Base-by-base conservation (phyloP, 2,797 vertebrate species). In the Myotis vivesi region DNA sequence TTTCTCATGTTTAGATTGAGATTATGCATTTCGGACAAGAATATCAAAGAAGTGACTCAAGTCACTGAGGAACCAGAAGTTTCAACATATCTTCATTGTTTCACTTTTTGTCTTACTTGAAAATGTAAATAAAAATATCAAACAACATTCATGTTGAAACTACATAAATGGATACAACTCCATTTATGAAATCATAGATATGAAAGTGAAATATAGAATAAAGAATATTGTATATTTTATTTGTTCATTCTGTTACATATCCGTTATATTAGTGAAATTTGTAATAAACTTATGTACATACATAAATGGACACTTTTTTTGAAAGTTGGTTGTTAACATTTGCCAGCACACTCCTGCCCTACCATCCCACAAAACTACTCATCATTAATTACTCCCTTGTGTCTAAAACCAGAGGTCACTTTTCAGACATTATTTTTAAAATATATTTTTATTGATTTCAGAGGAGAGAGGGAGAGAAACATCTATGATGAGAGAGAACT, bases 61-160 rank as follows among this genome's bases (percentile, higher is more conserved):
- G n/a, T 76, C 89, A 66, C 23, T 72, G 76, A 59, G 51, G 44
- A 80, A 77, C 4, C 25, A 72, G 30, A 87, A 16, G n/a, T 75
- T 68, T 75, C 36, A 68, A 36, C 20, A 41, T 53, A 46, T 36
- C 28, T 51, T 87, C 33, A 66, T 20, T 81, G 55, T 69, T 93
- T 94, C 46, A 59, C 80, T 91, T 59, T 94, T 91, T 80, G 16
- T 89, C 20, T 75, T 64, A 51, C 28, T 91, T 13, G 17, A 81
- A 95, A 86, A 90, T 55, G 16, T 79, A 68, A 88, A 76, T 91
- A 68, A 84, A 87, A 77, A 66, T 71, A 41, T 33, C 46, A 53
- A 33, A 23, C 46, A 68, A 3, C 25, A 36, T 53, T 91, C 15
- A 73, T 75, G n/a, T 49, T 75, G 51, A 30, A 91, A 62, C 46